A percentile compares a stretch with the other conserved stretches of the same genome.
These are phyloP conservation scores for Norana najaformis DNA, from an alignment of 2,888 invertebrate species.

Conservation along the genomic window DNA sequence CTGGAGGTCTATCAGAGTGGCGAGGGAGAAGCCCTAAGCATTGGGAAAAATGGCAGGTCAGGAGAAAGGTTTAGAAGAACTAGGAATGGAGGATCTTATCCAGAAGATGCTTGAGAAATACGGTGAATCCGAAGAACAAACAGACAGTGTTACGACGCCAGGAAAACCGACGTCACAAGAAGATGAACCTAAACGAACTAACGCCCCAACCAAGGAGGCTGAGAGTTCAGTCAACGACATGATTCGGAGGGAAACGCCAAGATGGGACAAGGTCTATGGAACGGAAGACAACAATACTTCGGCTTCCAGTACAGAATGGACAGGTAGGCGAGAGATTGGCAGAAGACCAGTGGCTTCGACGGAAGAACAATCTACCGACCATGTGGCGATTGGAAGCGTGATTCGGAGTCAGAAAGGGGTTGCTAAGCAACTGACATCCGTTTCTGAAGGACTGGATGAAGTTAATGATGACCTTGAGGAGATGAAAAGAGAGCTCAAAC, in stretches of 20 bases:
- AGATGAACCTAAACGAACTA: neutral
- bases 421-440: neutral
- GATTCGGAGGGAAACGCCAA: neutral
- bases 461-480: neutral
- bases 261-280: neutral
- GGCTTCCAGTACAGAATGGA: neutral
- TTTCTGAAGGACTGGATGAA: neutral
- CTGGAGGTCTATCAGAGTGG: neutral
- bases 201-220: neutral
- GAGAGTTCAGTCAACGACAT: neutral
- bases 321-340: neutral
- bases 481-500: neutral
- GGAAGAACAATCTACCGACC: neutral
- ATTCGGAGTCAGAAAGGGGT: slow-evolving; percentile 21
- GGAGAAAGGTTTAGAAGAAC: neutral
- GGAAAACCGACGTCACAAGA: neutral
- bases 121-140: neutral
- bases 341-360: neutral
- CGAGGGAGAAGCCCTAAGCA: neutral
- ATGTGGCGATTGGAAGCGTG: neutral
- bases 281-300: neutral
- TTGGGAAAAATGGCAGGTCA: neutral
- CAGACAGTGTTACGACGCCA: neutral
- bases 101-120: slow-evolving; percentile 14
- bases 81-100: neutral